These are phyloP conservation scores for Contarinia nasturtii DNA, from an alignment of 1,140 invertebrate genomes.

Conservation along the genomic window DNA sequence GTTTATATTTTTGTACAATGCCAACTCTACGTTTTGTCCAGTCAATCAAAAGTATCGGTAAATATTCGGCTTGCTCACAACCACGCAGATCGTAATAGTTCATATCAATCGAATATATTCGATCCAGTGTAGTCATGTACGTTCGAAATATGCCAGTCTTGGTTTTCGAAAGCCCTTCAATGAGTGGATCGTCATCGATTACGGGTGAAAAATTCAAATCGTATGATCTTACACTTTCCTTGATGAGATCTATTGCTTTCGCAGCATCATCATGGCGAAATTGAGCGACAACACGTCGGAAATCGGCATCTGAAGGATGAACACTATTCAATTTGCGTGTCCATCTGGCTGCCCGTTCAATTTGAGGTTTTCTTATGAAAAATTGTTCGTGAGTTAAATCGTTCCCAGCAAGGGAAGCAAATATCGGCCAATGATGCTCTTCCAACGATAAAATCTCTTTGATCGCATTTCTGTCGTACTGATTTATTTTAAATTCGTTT, in stretches of 20 bases:
- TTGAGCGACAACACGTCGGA: not conserved
- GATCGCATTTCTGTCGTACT: not conserved
- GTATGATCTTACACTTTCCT: not conserved
- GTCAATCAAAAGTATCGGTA: not conserved
- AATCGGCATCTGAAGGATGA: not conserved
- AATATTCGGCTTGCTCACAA: not conserved
- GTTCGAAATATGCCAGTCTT: not conserved
- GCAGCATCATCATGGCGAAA: not conserved
- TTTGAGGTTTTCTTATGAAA: not conserved
- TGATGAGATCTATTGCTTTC: not conserved
- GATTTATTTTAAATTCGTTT: not conserved
- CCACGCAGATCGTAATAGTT: not conserved
- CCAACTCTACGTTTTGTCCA: not conserved
- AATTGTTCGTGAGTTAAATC: not conserved
- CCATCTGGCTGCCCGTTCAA: not conserved
- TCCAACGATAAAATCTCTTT: not conserved
- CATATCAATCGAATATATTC: not conserved
- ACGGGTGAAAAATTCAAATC: not conserved
- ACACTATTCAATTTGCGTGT: not conserved
- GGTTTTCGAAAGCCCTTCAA: not conserved
- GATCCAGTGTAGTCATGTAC: not conserved
- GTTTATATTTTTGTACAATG: not conserved
- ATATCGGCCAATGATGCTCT: not conserved
- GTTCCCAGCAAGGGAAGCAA: not conserved
- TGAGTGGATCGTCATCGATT: not conserved